Conservation (phyloP, 2,113 vertebrate species). For the Protobothrops flavoviridis region DNA sequence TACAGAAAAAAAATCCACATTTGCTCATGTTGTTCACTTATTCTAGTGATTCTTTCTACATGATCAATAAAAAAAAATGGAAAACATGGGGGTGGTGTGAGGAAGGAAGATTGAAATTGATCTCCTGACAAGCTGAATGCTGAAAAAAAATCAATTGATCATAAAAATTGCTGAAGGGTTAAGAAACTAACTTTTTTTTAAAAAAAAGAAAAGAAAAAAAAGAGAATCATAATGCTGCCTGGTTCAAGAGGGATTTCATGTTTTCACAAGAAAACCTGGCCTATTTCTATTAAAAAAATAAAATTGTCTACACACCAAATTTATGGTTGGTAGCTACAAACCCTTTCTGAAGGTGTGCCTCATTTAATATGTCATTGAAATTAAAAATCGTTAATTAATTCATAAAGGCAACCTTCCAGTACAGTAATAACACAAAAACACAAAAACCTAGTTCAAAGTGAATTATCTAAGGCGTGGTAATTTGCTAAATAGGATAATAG, state of each 20-base stretch:
- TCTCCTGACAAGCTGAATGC: neutral
- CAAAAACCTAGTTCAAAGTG: neutral
- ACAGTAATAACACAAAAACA: neutral
- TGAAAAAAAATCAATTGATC: neutral
- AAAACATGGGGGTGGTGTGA: neutral
- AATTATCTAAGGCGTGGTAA: neutral
- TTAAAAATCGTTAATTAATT: neutral
- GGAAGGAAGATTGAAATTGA: neutral
- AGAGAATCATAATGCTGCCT: neutral
- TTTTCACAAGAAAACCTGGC: neutral
- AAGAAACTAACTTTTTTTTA: neutral
- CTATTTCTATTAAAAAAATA: conserved; percentile 5
- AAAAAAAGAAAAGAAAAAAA: neutral
- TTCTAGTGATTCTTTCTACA: neutral
- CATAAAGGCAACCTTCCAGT: conserved; percentile 1
- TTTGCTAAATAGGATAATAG: neutral
- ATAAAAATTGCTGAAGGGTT: neutral
- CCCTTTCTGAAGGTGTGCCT: neutral
- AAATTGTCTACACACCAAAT: neutral
- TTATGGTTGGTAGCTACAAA: neutral
- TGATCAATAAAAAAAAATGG: neutral
- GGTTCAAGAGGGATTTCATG: neutral
- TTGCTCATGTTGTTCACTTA: neutral
- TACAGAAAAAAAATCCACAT: neutral
- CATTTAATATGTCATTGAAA: conserved; percentile 13